phyloP scores from a whole-genome alignment of 1,140 invertebrate species.

The Ridgeia piscesae region DNA sequence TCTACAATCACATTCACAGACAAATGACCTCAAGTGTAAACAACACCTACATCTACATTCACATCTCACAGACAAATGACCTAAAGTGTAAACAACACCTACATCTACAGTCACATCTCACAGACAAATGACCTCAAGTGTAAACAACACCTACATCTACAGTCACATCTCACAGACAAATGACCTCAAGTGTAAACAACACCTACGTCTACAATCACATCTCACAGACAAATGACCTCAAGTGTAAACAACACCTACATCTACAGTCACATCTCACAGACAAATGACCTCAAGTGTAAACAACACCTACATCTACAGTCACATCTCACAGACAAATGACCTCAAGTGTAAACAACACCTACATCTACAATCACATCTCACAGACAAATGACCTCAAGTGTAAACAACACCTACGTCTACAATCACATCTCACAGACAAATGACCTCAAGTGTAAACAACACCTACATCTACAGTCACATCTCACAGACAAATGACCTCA shows the following conservation, averaged over 20 bases:
- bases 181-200: neutral
- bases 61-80: neutral
- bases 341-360: neutral
- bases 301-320: neutral
- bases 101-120: neutral
- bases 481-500: too few species aligned
- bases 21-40: neutral
- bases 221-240: too few species aligned
- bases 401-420: neutral
- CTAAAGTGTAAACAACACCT: constrained; percentile 8
- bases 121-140: too few species aligned
- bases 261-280: neutral
- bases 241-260: neutral
- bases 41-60: neutral
- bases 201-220: neutral
- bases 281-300: neutral
- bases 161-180: neutral
- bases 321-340: neutral
- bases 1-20: neutral
- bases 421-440: neutral
- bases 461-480: neutral
- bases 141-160: neutral
- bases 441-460: neutral
- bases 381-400: too few species aligned
- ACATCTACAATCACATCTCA: neutral